phyloP scores from a whole-genome alignment of 2,888 invertebrate species.

The Caenorhabditis sp. region DNA sequence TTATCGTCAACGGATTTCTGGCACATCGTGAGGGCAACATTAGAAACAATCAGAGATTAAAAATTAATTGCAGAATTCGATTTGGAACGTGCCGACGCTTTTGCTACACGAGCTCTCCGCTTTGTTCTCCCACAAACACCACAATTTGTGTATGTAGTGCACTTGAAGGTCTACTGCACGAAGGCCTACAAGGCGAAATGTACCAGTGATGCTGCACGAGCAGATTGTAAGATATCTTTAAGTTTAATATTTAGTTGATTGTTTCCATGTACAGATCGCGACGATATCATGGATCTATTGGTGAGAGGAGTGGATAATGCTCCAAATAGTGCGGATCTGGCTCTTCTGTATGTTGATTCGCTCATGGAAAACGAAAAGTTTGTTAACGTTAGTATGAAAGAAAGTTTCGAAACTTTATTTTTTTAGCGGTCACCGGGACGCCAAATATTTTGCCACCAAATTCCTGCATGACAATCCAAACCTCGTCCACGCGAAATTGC shows the following conservation, averaged over 20 bases:
- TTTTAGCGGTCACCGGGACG: constrained; percentile 30
- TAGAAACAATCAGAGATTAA: neutral
- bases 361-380: constrained; percentile 33
- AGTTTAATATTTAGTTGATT: neutral
- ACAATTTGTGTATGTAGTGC: constrained; percentile 23
- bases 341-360: constrained; percentile 36
- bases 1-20: constrained; percentile 34
- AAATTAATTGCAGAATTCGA: constrained; percentile 20
- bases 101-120: constrained; percentile 17
- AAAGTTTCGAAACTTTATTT: neutral
- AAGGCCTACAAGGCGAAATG: neutral
- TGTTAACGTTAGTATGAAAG: constrained; percentile 13
- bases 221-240: neutral
- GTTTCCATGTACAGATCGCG: constrained; percentile 13
- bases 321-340: constrained; percentile 29
- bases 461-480: constrained; percentile 38
- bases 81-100: constrained; percentile 12
- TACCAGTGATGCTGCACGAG: neutral
- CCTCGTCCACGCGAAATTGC: constrained; percentile 51
- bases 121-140: constrained; percentile 8
- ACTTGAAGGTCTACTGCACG: constrained; percentile 26
- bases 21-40: constrained; percentile 13
- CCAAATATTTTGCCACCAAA: constrained; percentile 41
- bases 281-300: neutral
- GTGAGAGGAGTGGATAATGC: constrained; percentile 14